phyloP scores from a whole-genome alignment of 1,140 invertebrate species.

The Stegodyphus dumicola region DNA sequence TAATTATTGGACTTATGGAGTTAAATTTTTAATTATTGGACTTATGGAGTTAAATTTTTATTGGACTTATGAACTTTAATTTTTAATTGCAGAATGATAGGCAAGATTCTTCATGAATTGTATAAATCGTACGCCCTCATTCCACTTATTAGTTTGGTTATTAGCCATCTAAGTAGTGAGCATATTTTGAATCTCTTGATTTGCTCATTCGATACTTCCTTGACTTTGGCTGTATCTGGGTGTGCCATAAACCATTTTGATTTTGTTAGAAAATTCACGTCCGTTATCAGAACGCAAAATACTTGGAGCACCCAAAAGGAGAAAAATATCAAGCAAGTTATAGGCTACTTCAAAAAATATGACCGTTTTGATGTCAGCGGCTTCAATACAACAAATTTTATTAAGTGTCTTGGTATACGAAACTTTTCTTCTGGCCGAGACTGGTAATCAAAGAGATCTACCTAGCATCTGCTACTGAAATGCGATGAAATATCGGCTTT shows the following conservation, averaged over 20 bases:
- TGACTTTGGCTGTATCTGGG: constrained; percentile 61
- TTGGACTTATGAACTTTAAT: no score
- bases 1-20: no score
- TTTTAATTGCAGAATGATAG: constrained; percentile 60
- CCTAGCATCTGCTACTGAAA: constrained; percentile 66
- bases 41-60: no score
- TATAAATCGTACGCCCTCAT: constrained; percentile 52
- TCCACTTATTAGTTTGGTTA: constrained; percentile 55
- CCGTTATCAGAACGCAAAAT: constrained; percentile 69
- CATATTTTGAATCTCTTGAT: constrained; percentile 61
- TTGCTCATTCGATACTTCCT: constrained; percentile 52
- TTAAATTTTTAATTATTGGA: no score
- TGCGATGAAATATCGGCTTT: constrained; percentile 21
- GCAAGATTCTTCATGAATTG: constrained; percentile 61
- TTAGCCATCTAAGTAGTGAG: constrained; percentile 52
- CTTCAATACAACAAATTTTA: constrained; percentile 69
- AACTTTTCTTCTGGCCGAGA: constrained; percentile 67
- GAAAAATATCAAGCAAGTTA: constrained; percentile 68
- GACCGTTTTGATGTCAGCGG: constrained; percentile 67
- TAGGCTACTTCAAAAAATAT: constrained; percentile 67
- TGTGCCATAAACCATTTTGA: constrained; percentile 67
- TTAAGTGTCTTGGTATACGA: constrained; percentile 71
- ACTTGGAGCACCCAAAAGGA: constrained; percentile 66
- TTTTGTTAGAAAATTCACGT: constrained; percentile 65
- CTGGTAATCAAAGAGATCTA: constrained; percentile 71